These are phyloP conservation scores for Cryptocheilus praepositus DNA, from an alignment of 2,888 invertebrate genomes.

Conservation along the genomic window DNA sequence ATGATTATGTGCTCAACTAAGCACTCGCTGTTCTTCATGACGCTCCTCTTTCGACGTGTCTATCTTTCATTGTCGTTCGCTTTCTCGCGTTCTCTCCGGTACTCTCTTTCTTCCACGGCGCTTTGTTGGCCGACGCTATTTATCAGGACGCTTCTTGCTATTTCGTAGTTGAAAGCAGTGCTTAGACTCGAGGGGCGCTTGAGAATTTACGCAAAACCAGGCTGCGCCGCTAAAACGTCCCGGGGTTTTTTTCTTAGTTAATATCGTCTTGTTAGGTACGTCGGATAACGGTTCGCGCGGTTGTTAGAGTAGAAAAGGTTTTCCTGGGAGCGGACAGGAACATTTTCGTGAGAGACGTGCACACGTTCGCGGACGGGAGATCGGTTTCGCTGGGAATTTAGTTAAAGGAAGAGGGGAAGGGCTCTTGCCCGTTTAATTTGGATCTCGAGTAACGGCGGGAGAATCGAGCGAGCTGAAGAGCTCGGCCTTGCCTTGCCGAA, in stretches of 20 bases:
- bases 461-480: constrained; percentile 14
- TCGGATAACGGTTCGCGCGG: constrained; percentile 26
- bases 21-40: constrained; percentile 6
- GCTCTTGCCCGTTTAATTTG: constrained; percentile 43
- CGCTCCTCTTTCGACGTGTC: neutral
- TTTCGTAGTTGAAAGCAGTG: neutral
- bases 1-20: constrained; percentile 22
- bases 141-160: neutral
- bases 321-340: neutral
- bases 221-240: no score
- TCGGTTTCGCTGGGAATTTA: constrained; percentile 46
- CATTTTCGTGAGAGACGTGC: constrained; percentile 4
- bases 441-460: constrained; percentile 18
- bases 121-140: neutral
- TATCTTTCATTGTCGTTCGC: neutral
- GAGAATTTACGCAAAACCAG: neutral
- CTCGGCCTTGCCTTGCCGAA: no score
- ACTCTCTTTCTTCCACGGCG: neutral
- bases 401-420: constrained; percentile 33
- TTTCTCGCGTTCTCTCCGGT: constrained; percentile 4
- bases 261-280: constrained; percentile 4
- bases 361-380: constrained; percentile 20
- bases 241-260: neutral
- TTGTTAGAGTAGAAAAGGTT: constrained; percentile 28
- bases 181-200: neutral